These are phyloP conservation scores for Calephelis nemesis DNA, from an alignment of 1,140 invertebrate species.

Conservation along the genomic window DNA sequence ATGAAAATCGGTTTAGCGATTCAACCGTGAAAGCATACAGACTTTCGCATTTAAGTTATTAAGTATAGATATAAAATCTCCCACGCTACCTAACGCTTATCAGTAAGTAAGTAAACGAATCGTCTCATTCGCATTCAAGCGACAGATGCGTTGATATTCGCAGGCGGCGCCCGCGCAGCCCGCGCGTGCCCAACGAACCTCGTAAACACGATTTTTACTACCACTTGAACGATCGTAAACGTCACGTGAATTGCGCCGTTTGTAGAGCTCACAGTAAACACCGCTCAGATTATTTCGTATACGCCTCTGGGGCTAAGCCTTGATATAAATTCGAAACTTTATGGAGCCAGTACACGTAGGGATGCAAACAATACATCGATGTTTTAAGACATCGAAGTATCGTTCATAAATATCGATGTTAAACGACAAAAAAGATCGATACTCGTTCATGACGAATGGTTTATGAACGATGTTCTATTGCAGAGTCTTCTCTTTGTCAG, in stretches of 20 bases:
- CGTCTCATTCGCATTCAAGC: conserved; percentile 50
- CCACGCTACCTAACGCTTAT: conserved; percentile 28
- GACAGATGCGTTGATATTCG: conserved; percentile 54
- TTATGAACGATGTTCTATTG: too few species aligned
- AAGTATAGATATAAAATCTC: background rate
- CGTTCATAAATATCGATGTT: too few species aligned
- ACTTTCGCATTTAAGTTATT: too few species aligned
- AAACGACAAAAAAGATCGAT: too few species aligned
- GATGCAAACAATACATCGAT: too few species aligned
- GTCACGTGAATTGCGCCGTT: conserved; percentile 74
- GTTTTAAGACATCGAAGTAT: too few species aligned
- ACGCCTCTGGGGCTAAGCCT: conserved; percentile 71
- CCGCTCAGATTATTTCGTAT: conserved; percentile 73
- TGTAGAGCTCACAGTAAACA: conserved; percentile 74
- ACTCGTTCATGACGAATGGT: too few species aligned
- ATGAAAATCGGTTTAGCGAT: too few species aligned
- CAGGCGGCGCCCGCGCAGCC: conserved; percentile 49
- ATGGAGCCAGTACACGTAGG: conserved; percentile 39
- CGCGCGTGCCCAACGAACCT: conserved; percentile 43
- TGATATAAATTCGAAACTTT: conserved; percentile 75
- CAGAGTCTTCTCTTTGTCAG: too few species aligned
- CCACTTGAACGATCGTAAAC: conserved; percentile 74
- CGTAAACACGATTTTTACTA: conserved; percentile 79
- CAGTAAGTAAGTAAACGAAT: conserved; percentile 24
- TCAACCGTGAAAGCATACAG: too few species aligned